A percentile compares a stretch with the other conserved stretches of the same genome.
phyloP scores from a whole-genome alignment of 1,140 invertebrate species.

The Stegodyphus mimosarum region DNA sequence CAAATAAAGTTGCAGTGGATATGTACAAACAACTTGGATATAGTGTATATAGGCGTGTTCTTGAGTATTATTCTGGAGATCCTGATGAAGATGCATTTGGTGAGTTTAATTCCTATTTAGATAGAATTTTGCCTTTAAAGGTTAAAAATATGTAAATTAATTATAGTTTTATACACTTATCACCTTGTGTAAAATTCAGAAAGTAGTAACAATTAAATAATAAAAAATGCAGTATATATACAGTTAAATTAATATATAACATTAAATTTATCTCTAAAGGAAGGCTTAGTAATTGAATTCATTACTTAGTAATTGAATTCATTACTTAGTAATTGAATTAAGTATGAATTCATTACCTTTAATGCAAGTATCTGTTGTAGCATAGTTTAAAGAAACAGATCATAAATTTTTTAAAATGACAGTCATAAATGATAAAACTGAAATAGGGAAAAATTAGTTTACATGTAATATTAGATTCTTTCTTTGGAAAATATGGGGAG shows the following conservation, averaged over 20 bases:
- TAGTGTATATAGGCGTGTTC: conserved; percentile 92
- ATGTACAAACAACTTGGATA: conserved; percentile 99
- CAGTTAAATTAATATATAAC: no score
- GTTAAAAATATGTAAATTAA: neutral
- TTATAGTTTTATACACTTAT: neutral
- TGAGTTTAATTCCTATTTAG: conserved; percentile 69
- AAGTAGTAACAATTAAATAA: neutral
- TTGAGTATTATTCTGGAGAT: conserved; percentile 97
- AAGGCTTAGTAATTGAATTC: neutral
- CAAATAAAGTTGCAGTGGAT: conserved; percentile 95
- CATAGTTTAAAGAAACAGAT: neutral
- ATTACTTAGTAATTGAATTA: neutral
- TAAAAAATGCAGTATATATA: neutral
- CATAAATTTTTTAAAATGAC: no score
- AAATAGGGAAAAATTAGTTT: no score
- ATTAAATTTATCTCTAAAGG: neutral
- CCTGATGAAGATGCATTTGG: conserved; percentile 99
- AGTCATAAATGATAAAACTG: no score
- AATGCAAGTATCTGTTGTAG: neutral
- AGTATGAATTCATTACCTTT: neutral
- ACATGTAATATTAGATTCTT: no score
- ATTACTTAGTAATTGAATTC: neutral
- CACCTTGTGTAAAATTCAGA: neutral
- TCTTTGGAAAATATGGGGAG: no score
- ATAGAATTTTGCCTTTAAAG: neutral